Evolutionary conservation across 2,797 vertebrate genomes (phyloP).

Genomic region (Mico argentatus): DNA sequence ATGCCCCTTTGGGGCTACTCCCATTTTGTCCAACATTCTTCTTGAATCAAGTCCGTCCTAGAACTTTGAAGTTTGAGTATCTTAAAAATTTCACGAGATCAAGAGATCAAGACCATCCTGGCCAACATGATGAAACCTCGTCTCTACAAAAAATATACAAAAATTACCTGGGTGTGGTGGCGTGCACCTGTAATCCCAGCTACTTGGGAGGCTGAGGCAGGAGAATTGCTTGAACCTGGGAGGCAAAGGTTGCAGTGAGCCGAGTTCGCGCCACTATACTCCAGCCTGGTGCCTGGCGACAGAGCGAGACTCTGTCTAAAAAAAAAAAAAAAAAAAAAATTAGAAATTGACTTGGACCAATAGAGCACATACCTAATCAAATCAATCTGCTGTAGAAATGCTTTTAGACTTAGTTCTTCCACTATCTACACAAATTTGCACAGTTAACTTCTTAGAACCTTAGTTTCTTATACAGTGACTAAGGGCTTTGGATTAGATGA

Average conservation of each 20-base stretch:
- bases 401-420: not conserved
- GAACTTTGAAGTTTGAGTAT: not conserved
- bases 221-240: too few species aligned
- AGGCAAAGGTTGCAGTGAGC: too few species aligned
- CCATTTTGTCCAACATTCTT: not conserved
- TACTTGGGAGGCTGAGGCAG: too few species aligned
- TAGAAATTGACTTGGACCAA: not conserved
- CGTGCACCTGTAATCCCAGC: too few species aligned
- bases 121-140: too few species aligned
- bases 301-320: too few species aligned
- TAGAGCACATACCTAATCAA: not conserved
- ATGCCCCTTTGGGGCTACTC: not conserved
- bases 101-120: too few species aligned
- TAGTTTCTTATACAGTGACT: not conserved
- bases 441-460: not conserved
- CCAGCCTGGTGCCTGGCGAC: too few species aligned
- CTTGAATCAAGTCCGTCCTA: not conserved
- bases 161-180: too few species aligned
- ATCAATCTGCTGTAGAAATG: not conserved
- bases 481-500: not conserved
- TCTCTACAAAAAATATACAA: too few species aligned
- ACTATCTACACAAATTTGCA: not conserved
- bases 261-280: too few species aligned
- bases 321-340: not conserved
- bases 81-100: not conserved